Evolutionary conservation across 2,113 vertebrate genomes (phyloP), one percentile per base, ranked within the genome.

Genomic region (Bos javanicus): DNA sequence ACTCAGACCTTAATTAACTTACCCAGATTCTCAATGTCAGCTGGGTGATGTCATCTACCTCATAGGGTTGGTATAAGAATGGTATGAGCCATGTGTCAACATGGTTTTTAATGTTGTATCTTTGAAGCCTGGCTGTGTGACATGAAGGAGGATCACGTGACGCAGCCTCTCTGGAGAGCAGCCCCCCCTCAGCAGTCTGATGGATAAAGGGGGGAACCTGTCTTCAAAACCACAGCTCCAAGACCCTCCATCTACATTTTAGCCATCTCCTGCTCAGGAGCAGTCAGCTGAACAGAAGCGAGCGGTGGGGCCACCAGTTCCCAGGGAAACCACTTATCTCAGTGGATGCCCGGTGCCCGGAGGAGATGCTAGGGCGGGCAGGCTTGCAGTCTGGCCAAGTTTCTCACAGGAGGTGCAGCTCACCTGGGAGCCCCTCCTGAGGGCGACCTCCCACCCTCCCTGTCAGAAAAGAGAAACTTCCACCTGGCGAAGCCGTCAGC

Each of bases 251-350:
- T 62, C 26, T 30, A 33, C 15, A 64, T 60, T n/a, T 43, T 54
- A 64, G 3, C 30, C 11, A 14, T 64, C n/a, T 78, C 5, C 46
- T 62, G 17, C 62, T 52, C 21, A 28, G n/a, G 1, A 64, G 21
- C 81, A 88, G 50, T 78, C 23, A 17, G 25, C 14, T 21, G 46
- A 48, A 36, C 25, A 81, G 76, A 84, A 57, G n/a, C 7, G 1
- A 74, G 46, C 26, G 12, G 30, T 33, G 23, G 46, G 43, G 15
- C 36, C 62, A 36, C 16, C 12, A 0, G 78, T 74, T 85, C 76
- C 76, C 36, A 56, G 87, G 93, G 87, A 96, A 95, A 76, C 60
- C 25, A 6, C 28, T 57, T 52, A n/a, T 56, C 87, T 87, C 46
- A 19, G 33, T 13, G 7, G 4, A 67, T 23, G 14, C 16, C 1